A percentile compares a stretch with the other conserved stretches of the same genome.
Evolutionary conservation across 2,888 invertebrate species (phyloP).

Genomic region (Chrysolina americana): DNA sequence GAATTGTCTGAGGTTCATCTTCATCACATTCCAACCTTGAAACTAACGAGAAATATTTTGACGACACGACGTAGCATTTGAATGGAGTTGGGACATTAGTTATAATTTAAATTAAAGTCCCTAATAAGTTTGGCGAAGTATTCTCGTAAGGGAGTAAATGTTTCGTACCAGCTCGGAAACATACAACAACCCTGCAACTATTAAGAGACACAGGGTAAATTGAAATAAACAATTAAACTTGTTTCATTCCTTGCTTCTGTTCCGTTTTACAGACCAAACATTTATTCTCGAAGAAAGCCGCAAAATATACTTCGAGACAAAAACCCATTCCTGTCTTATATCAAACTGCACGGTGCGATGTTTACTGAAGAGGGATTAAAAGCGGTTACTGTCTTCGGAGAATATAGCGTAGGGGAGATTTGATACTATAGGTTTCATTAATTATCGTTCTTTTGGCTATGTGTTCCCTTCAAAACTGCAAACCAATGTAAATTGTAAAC

Average conservation of each 20-base stretch:
- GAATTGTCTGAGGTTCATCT: conserved; percentile 6
- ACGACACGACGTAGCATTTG: conserved; percentile 12
- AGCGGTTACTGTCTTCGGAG: not conserved
- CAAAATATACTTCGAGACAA: conserved; percentile 46
- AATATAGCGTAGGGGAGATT: not conserved
- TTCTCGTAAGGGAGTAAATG: conserved; percentile 62
- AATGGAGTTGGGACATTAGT: conserved; percentile 45
- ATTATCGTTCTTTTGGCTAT: too few relatives aligned
- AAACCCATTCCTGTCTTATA: conserved; percentile 29
- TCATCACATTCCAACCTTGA: conserved; percentile 19
- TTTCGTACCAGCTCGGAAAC: conserved; percentile 58
- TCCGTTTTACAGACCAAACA: conserved; percentile 46
- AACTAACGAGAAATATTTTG: conserved; percentile 20
- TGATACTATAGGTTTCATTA: too few relatives aligned
- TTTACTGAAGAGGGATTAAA: conserved; percentile 3
- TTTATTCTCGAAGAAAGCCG: conserved; percentile 48
- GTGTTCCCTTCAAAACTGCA: too few relatives aligned
- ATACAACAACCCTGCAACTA: conserved; percentile 61
- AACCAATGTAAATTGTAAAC: too few relatives aligned
- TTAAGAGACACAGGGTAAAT: conserved; percentile 62
- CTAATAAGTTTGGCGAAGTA: conserved; percentile 62
- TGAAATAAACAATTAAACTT: conserved; percentile 63
- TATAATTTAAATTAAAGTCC: conserved; percentile 64
- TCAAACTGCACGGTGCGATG: not conserved
- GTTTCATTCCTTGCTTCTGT: conserved; percentile 53